Evolutionary conservation across 2,113 vertebrate genomes (phyloP).

Genomic region (Bufo bufo): DNA sequence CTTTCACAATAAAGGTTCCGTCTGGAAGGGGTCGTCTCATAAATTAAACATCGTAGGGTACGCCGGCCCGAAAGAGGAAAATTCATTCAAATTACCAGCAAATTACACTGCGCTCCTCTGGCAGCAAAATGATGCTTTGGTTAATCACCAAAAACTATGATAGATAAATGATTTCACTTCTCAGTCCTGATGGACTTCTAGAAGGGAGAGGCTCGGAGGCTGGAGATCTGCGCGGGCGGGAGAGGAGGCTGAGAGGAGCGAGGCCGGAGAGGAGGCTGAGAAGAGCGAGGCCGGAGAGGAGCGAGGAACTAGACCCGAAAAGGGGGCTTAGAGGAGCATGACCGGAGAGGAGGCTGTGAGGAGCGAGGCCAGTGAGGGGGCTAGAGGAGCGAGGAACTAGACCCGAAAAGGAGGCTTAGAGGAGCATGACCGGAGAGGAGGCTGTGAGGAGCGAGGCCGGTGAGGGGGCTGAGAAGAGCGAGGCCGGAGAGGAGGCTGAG

Average conservation of each 20-base stretch:
- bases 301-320: too few species aligned
- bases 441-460: too few species aligned
- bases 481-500: too few species aligned
- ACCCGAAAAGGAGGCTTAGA: too few species aligned
- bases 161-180: conserved; percentile 63
- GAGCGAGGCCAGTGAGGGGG: too few species aligned
- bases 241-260: background rate
- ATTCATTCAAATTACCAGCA: conserved; percentile 70
- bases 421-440: too few species aligned
- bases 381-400: too few species aligned
- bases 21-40: conserved; percentile 74
- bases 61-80: conserved; percentile 71
- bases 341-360: too few species aligned
- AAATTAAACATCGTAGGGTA: conserved; percentile 77
- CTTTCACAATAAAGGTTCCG: conserved; percentile 73
- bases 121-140: conserved; percentile 71
- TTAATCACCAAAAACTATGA: conserved; percentile 74
- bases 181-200: background rate
- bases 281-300: too few species aligned
- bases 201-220: background rate
- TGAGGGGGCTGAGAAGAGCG: too few species aligned
- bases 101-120: conserved; percentile 67
- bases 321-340: too few species aligned
- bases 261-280: background rate
- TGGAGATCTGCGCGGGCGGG: background rate